phyloP scores from a whole-genome alignment of 2,113 vertebrate species.

The Butorides virescens region DNA sequence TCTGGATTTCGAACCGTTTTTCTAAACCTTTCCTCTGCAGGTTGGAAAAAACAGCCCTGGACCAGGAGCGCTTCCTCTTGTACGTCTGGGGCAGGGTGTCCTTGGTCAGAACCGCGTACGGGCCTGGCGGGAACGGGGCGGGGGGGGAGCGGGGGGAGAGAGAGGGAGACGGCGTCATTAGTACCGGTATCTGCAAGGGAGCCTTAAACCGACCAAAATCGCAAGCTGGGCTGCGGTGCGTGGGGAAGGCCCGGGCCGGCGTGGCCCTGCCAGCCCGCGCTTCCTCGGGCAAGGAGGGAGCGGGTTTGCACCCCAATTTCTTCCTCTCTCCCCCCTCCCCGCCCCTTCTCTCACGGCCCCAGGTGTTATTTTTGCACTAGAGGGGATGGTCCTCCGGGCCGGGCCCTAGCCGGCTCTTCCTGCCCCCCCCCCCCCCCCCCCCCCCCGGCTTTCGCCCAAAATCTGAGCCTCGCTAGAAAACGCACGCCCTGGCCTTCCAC shows the following conservation, averaged over 20 bases:
- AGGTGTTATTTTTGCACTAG: neutral
- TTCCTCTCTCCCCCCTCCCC: neutral
- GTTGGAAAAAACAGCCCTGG: slow-evolving; percentile 96
- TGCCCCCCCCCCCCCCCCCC: neutral
- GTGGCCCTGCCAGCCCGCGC: neutral
- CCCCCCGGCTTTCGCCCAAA: neutral
- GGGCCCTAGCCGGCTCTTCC: neutral
- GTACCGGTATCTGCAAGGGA: neutral
- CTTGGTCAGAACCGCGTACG: slow-evolving; percentile 95
- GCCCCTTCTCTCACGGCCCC: neutral
- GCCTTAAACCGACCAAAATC: neutral
- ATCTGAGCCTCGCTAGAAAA: neutral
- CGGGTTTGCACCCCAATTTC: neutral
- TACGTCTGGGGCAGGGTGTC: slow-evolving; percentile 98
- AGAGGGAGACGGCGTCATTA: neutral
- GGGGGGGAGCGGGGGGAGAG: neutral
- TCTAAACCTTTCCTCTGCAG: slow-evolving; percentile 97
- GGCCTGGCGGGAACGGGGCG: slow-evolving; percentile 75
- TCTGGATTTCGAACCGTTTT: slow-evolving; percentile 98
- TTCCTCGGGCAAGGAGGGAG: neutral
- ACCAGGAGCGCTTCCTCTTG: slow-evolving; percentile 98
- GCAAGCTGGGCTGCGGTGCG: too few species aligned
- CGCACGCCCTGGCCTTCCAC: neutral
- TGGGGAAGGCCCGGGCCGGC: neutral
- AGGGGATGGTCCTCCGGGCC: neutral